These are phyloP conservation scores for Alosa sapidissima DNA, from an alignment of 2,797 vertebrate species.

Conservation along the genomic window DNA sequence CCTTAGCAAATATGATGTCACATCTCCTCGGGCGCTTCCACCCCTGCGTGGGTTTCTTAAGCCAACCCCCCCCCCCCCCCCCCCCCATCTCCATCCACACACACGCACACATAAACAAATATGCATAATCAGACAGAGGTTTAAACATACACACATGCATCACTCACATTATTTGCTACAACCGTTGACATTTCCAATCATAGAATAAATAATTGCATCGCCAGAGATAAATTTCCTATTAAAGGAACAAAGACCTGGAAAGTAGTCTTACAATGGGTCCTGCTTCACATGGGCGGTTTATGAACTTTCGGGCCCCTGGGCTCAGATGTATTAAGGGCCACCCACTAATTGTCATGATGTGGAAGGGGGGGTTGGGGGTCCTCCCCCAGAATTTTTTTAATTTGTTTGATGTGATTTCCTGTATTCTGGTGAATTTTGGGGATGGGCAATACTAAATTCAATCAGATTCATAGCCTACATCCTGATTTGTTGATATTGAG, in stretches of 20 bases:
- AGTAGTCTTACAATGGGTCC: background rate
- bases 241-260: background rate
- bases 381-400: too few relatives aligned
- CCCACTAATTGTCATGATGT: too few relatives aligned
- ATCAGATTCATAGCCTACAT: too few relatives aligned
- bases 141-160: background rate
- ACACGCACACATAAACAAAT: constrained; percentile 6
- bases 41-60: background rate
- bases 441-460: too few relatives aligned
- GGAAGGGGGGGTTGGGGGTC: too few relatives aligned
- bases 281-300: too few relatives aligned
- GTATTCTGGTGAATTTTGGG: too few relatives aligned
- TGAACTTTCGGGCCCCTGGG: too few relatives aligned
- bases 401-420: too few relatives aligned
- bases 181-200: background rate
- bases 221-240: background rate
- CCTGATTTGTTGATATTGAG: too few relatives aligned
- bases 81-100: background rate
- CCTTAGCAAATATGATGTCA: constrained; percentile 30
- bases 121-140: background rate
- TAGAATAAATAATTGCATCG: background rate
- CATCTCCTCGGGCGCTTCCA: background rate
- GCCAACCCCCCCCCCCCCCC: background rate
- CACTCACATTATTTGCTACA: background rate
- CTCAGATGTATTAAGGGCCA: too few relatives aligned